phyloP scores from a whole-genome alignment of 1,140 invertebrate species.

The Drosophila murphyi region DNA sequence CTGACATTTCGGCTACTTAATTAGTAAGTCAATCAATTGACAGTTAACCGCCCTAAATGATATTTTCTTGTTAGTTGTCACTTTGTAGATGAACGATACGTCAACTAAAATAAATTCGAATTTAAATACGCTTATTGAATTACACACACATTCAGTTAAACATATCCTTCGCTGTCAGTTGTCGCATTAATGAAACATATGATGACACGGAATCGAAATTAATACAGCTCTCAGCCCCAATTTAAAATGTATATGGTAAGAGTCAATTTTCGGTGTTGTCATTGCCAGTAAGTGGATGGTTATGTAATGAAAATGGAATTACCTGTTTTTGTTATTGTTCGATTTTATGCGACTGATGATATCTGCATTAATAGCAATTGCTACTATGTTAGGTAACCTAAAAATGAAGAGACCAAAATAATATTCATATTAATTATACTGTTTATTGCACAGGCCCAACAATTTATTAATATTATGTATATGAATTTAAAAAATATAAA shows the following conservation, averaged over 20 bases:
- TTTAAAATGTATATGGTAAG: constrained; percentile 10
- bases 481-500: constrained; percentile 15
- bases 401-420: constrained; percentile 45
- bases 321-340: constrained; percentile 55
- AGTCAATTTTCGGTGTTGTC: constrained; percentile 17
- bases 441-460: neutral
- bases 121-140: constrained; percentile 8
- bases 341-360: constrained; percentile 17
- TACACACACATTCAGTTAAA: neutral
- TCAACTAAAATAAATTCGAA: constrained; percentile 12
- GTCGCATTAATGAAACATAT: constrained; percentile 37
- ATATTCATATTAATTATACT: constrained; percentile 13
- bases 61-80: constrained; percentile 66
- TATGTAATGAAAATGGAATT: constrained; percentile 60
- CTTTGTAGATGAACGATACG: constrained; percentile 8
- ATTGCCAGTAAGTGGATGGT: constrained; percentile 8
- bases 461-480: neutral
- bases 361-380: constrained; percentile 40
- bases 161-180: neutral
- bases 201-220: constrained; percentile 37
- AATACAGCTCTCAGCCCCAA: constrained; percentile 18
- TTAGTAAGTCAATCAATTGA: constrained; percentile 37
- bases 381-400: constrained; percentile 32
- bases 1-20: constrained; percentile 37
- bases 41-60: constrained; percentile 53